Conservation (phyloP, 1,140 invertebrate species). For the Spodoptera litura region DNA sequence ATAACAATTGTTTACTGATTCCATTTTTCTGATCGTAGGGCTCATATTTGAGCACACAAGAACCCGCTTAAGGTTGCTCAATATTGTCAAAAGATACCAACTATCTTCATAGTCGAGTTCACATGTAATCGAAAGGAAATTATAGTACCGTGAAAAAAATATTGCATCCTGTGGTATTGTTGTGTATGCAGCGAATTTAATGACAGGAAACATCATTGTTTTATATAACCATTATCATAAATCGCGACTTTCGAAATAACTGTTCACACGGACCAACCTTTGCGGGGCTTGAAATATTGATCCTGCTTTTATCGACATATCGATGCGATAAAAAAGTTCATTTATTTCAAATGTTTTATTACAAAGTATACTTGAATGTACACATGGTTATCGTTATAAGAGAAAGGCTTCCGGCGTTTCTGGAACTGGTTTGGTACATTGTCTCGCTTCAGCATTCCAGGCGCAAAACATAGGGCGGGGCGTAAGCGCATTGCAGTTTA, state of each 20-base stretch:
- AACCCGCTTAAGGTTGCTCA: no score
- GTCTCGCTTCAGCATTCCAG: constrained; percentile 53
- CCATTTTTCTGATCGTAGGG: no score
- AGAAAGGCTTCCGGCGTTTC: constrained; percentile 76
- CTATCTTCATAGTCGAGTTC: background rate
- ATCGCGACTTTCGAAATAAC: constrained; percentile 21
- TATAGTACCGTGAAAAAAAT: background rate
- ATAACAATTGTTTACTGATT: no score
- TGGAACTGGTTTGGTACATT: constrained; percentile 64
- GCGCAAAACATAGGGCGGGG: constrained; percentile 48
- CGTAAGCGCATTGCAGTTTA: constrained; percentile 47
- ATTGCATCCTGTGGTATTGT: constrained; percentile 17
- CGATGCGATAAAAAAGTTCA: background rate
- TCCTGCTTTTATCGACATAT: background rate
- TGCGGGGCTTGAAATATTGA: background rate
- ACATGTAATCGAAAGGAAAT: background rate
- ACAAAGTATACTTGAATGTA: constrained; percentile 9
- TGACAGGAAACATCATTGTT: constrained; percentile 27
- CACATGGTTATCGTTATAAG: constrained; percentile 49
- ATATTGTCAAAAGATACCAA: background rate
- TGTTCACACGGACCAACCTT: background rate
- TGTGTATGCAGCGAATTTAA: constrained; percentile 14
- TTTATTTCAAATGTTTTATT: constrained; percentile 20
- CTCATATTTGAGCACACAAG: no score
- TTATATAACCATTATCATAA: constrained; percentile 23